These are phyloP conservation scores for Piezodorus guildinii DNA, from an alignment of 1,140 invertebrate genomes.

Conservation along the genomic window DNA sequence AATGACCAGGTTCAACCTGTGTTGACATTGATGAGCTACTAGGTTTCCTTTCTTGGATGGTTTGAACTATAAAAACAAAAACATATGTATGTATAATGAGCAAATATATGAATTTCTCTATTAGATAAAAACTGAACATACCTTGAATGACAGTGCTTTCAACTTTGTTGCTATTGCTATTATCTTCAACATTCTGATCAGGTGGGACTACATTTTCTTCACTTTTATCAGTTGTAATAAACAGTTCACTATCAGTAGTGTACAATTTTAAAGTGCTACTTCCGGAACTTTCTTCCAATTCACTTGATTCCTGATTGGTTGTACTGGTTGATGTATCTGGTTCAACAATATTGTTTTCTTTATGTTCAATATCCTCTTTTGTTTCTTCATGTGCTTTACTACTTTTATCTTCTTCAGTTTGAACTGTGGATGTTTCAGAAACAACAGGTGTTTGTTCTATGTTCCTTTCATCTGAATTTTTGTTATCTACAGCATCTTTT, in stretches of 20 bases:
- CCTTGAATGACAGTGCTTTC: conserved; percentile 5
- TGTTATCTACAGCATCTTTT: neutral
- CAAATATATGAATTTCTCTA: neutral
- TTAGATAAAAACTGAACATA: neutral
- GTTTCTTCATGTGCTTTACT: conserved; percentile 18
- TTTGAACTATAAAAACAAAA: conserved; percentile 13
- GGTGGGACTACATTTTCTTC: neutral
- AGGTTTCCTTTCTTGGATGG: conserved; percentile 25
- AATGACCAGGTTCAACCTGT: conserved; percentile 68
- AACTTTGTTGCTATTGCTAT: neutral
- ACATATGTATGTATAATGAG: neutral
- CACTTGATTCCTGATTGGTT: conserved; percentile 16
- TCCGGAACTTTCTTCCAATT: no score
- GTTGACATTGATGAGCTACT: conserved; percentile 49
- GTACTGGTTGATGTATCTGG: conserved; percentile 2
- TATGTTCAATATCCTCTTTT: conserved; percentile 10
- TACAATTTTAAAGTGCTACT: no score
- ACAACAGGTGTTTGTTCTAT: neutral
- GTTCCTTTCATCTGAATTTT: neutral
- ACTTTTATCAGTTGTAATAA: no score
- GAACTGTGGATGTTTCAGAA: neutral
- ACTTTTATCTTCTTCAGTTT: conserved; percentile 20
- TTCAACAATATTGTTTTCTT: conserved; percentile 17
- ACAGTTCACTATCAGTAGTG: no score
- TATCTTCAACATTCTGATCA: neutral